These are phyloP conservation scores for Coreoperca whiteheadi DNA, from an alignment of 2,113 vertebrate species.

Conservation along the genomic window DNA sequence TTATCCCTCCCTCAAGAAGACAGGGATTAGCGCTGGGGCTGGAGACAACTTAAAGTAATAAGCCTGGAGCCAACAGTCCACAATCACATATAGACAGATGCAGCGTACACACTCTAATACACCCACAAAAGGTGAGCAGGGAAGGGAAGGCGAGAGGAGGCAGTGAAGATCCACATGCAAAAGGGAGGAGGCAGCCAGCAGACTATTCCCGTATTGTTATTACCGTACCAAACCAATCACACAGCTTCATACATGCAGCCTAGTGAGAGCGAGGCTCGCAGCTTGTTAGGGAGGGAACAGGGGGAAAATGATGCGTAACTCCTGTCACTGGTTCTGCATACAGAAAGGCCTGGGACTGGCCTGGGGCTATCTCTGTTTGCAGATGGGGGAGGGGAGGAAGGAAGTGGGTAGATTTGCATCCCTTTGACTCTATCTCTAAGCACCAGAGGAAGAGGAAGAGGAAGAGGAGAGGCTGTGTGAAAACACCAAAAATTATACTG, in stretches of 20 bases:
- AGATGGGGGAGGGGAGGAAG: constrained; percentile 76
- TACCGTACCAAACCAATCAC: constrained; percentile 75
- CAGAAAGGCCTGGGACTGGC: constrained; percentile 81
- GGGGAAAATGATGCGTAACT: constrained; percentile 75
- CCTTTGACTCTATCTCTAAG: constrained; percentile 81
- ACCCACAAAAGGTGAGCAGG: constrained; percentile 59
- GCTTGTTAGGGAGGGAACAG: constrained; percentile 79
- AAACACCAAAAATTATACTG: constrained; percentile 43
- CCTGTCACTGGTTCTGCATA: constrained; percentile 83
- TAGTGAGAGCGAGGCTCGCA: constrained; percentile 61
- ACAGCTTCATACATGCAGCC: constrained; percentile 61
- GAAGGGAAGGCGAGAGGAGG: constrained; percentile 38
- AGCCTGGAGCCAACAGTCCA: constrained; percentile 65
- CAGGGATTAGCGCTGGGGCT: constrained; percentile 75
- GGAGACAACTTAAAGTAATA: constrained; percentile 82
- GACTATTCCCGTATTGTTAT: constrained; percentile 68
- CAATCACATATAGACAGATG: constrained; percentile 54
- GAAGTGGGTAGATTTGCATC: constrained; percentile 81
- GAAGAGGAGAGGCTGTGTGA: constrained; percentile 49
- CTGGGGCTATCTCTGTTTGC: constrained; percentile 79
- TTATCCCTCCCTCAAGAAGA: constrained; percentile 82
- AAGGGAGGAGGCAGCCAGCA: constrained; percentile 55
- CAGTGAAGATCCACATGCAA: constrained; percentile 44
- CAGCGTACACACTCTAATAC: constrained; percentile 3
- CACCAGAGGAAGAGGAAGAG: constrained; percentile 59